Conservation (phyloP, 2,888 invertebrate genomes). For the Chrysolina oricalcia region DNA sequence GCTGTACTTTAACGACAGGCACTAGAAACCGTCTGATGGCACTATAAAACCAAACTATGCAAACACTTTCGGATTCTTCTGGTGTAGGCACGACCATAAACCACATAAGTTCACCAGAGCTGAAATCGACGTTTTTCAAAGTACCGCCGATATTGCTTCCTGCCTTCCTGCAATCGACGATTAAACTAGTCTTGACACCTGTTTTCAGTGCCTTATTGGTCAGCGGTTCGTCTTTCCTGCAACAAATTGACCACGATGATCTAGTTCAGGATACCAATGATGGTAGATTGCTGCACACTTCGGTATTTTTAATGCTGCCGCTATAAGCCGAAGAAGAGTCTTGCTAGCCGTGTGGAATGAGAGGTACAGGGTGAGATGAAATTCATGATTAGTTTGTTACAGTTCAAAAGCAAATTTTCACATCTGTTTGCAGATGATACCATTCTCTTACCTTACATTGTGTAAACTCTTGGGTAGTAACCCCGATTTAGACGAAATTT, state of each 20-base stretch:
- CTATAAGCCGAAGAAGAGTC: constrained; percentile 25
- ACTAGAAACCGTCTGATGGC: constrained; percentile 4
- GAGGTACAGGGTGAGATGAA: not conserved
- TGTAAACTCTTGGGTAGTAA: too few relatives aligned
- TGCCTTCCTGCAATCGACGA: constrained; percentile 42
- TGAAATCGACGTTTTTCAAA: constrained; percentile 13
- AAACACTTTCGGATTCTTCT: constrained; percentile 13
- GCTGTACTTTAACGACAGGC: not conserved
- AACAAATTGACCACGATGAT: constrained; percentile 56
- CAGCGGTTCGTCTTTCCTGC: constrained; percentile 29
- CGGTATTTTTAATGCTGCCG: constrained; percentile 53
- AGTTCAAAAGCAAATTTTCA: too few relatives aligned
- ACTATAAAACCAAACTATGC: constrained; percentile 7
- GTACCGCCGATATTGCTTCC: constrained; percentile 39
- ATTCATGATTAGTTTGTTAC: not conserved
- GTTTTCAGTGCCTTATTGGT: constrained; percentile 47
- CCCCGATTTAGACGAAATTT: too few relatives aligned
- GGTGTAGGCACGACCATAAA: constrained; percentile 14
- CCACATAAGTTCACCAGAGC: not conserved
- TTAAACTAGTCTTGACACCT: constrained; percentile 47
- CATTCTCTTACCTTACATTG: too few relatives aligned
- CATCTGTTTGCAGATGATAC: too few relatives aligned
- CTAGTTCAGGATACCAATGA: constrained; percentile 58
- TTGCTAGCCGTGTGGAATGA: not conserved
- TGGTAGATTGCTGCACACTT: constrained; percentile 53